Evolutionary conservation across 2,888 invertebrate genomes (phyloP).

Genomic region (Chloromyia formosa): DNA sequence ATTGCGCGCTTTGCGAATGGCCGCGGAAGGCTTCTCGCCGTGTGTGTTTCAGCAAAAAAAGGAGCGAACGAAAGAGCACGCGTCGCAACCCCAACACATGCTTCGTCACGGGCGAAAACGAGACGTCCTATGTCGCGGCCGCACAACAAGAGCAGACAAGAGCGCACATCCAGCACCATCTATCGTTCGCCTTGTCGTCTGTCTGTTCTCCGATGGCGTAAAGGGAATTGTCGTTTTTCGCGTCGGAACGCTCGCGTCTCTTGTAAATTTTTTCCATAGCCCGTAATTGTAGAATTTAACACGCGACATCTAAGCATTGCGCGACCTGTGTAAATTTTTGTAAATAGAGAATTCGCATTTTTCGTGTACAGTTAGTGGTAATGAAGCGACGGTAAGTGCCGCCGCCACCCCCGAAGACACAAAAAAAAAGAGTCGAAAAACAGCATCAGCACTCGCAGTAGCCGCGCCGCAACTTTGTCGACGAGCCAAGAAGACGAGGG

Average conservation of each 20-base stretch:
- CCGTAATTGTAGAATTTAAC: conserved; percentile 67
- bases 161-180: too few relatives aligned
- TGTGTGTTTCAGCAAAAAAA: too few relatives aligned
- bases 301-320: conserved; percentile 33
- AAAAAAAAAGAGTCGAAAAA: conserved; percentile 15
- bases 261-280: conserved; percentile 55
- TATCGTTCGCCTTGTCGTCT: background rate
- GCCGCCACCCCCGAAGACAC: background rate
- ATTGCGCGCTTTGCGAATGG: too few relatives aligned
- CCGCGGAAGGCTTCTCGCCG: too few relatives aligned
- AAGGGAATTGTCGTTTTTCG: conserved; percentile 39
- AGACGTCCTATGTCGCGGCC: too few relatives aligned
- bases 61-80: background rate
- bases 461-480: background rate
- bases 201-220: conserved; percentile 35
- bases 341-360: conserved; percentile 68
- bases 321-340: conserved; percentile 62
- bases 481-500: background rate
- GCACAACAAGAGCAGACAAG: too few relatives aligned
- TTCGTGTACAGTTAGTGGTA: conserved; percentile 76
- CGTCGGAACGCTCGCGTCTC: conserved; percentile 37
- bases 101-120: too few relatives aligned
- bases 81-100: too few relatives aligned
- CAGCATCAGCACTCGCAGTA: too few relatives aligned
- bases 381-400: conserved; percentile 63